phyloP scores from a whole-genome alignment of 2,797 vertebrate species.

The Mormyrops attenuatus region DNA sequence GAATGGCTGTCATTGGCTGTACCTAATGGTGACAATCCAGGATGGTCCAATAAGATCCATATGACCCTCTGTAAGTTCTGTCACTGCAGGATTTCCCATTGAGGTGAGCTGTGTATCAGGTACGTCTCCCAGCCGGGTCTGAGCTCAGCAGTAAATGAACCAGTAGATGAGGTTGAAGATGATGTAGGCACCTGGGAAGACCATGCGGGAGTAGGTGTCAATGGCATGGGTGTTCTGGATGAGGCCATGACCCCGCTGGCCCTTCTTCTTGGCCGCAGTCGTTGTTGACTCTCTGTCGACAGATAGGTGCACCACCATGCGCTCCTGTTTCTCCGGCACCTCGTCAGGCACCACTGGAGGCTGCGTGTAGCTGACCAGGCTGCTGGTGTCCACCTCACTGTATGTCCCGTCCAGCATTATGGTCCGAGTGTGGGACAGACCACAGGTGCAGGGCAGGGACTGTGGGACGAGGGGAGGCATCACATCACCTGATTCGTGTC shows the following conservation, averaged over 20 bases:
- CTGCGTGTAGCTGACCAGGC: constrained; percentile 79
- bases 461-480: not conserved
- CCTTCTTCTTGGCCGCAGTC: constrained; percentile 68
- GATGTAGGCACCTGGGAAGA: constrained; percentile 89
- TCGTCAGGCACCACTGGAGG: constrained; percentile 65
- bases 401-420: constrained; percentile 82
- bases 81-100: not conserved
- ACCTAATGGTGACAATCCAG: not conserved
- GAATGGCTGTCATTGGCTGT: not conserved
- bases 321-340: constrained; percentile 73
- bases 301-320: constrained; percentile 75
- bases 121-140: not conserved
- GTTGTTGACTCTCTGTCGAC: constrained; percentile 68
- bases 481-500: not conserved
- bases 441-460: constrained; percentile 70
- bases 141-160: constrained; percentile 80
- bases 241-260: constrained; percentile 66
- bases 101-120: not conserved
- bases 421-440: constrained; percentile 73
- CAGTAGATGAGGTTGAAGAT: constrained; percentile 96
- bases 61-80: not conserved
- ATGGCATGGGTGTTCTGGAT: constrained; percentile 87
- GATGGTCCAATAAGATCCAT: not conserved
- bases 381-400: constrained; percentile 80
- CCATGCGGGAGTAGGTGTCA: constrained; percentile 86